A percentile compares a stretch with the other conserved stretches of the same genome.
These are phyloP conservation scores for Protosalanx chinensis DNA, from an alignment of 2,797 vertebrate species.

Conservation along the genomic window DNA sequence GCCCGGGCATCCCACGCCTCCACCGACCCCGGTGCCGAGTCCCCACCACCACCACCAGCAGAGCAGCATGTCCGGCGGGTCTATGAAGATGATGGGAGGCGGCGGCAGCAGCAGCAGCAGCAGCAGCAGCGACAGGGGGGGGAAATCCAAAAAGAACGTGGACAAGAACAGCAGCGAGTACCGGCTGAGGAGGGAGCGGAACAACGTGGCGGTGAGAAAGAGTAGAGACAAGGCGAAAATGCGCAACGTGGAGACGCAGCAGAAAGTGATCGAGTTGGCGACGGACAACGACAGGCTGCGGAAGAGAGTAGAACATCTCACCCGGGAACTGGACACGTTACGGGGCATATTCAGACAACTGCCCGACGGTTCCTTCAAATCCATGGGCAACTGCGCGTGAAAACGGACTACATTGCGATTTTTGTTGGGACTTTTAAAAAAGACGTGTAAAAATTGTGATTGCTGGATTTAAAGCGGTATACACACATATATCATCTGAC, in stretches of 20 bases:
- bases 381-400: conserved; percentile 87
- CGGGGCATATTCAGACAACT: conserved; percentile 95
- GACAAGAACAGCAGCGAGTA: conserved; percentile 96
- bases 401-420: conserved; percentile 20
- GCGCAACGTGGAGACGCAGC: conserved; percentile 96
- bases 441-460: conserved; percentile 26
- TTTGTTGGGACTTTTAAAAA: conserved; percentile 31
- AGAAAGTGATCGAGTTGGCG: conserved; percentile 91
- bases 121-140: conserved; percentile 28
- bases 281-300: conserved; percentile 92
- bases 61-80: conserved; percentile 55
- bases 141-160: conserved; percentile 86
- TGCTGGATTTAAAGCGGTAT: conserved; percentile 41
- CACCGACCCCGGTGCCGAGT: conserved; percentile 92
- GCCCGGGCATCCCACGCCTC: conserved; percentile 92
- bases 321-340: conserved; percentile 90
- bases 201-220: conserved; percentile 97
- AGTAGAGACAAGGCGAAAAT: conserved; percentile 98
- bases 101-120: conserved; percentile 48
- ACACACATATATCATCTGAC: conserved; percentile 29
- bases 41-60: conserved; percentile 78
- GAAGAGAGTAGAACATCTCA: conserved; percentile 93
- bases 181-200: conserved; percentile 91
- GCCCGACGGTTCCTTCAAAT: conserved; percentile 90
- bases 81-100: conserved; percentile 75